Percentiles rank a stretch among this genome's conserved stretches.
Evolutionary conservation across 1,140 invertebrate genomes (phyloP).

Genomic region (Eupeodes corollae): DNA sequence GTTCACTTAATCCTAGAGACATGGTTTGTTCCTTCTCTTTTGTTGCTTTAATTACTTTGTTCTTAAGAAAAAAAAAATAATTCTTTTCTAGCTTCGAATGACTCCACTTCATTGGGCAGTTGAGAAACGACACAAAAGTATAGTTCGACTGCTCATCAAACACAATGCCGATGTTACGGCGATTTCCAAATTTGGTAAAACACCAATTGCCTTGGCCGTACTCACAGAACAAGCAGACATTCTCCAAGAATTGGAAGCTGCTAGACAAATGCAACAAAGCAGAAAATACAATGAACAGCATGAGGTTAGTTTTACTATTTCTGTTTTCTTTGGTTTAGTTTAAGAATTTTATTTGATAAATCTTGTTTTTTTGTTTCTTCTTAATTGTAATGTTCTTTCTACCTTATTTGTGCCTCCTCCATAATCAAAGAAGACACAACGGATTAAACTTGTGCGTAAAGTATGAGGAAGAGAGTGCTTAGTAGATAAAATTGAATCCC

Average conservation of each 20-base stretch:
- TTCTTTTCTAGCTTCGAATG: constrained; percentile 64
- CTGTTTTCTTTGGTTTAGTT: no score
- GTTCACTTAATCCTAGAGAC: constrained; percentile 67
- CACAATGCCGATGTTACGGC: constrained; percentile 56
- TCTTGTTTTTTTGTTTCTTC: neutral
- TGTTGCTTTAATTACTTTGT: neutral
- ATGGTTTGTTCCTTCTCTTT: constrained; percentile 51
- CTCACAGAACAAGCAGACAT: constrained; percentile 27
- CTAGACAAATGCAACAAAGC: constrained; percentile 21
- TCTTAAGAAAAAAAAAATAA: neutral
- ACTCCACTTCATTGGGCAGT: constrained; percentile 92
- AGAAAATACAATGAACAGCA: constrained; percentile 27
- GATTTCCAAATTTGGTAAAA: constrained; percentile 74
- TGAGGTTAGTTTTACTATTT: constrained; percentile 17
- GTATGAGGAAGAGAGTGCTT: no score
- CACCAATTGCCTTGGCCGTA: constrained; percentile 63
- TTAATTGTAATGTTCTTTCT: neutral
- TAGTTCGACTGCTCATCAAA: constrained; percentile 58
- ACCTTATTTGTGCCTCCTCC: neutral
- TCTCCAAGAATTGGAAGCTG: constrained; percentile 27
- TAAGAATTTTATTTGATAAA: no score
- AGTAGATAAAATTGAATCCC: no score
- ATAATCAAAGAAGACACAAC: no score
- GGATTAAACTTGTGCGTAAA: no score
- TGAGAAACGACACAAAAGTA: constrained; percentile 63